Evolutionary conservation across 2,888 invertebrate genomes (phyloP).

Genomic region (Cecidostiba fungosa): DNA sequence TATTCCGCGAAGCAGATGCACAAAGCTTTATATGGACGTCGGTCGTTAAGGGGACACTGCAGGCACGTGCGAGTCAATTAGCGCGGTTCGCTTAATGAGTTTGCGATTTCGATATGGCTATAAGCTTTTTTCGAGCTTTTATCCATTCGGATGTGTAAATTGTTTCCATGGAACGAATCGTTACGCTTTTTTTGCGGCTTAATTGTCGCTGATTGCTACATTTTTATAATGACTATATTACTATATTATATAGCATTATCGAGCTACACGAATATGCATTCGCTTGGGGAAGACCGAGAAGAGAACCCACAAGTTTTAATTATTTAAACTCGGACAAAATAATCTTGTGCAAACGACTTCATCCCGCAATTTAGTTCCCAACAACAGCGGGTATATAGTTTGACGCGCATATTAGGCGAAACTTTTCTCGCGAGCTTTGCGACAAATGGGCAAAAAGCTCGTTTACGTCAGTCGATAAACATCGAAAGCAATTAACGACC

Average conservation of each 20-base stretch:
- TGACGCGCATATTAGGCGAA: neutral
- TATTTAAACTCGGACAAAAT: neutral
- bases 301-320: neutral
- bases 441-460: neutral
- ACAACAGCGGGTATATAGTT: constrained; percentile 26
- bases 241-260: neutral
- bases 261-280: neutral
- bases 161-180: neutral
- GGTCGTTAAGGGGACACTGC: neutral
- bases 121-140: neutral
- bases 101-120: constrained; percentile 32
- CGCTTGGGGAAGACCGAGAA: neutral
- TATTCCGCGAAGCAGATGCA: neutral
- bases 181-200: neutral
- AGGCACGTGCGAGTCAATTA: constrained; percentile 40
- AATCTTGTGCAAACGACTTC: neutral
- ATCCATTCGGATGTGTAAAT: neutral
- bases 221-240: neutral
- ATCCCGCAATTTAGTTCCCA: neutral
- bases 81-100: constrained; percentile 32
- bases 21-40: neutral
- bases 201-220: neutral
- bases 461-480: neutral
- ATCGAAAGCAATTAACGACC: neutral
- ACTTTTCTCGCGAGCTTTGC: too few relatives aligned